Conservation (phyloP, 2,888 invertebrate species). For the Gortyna flavago region DNA sequence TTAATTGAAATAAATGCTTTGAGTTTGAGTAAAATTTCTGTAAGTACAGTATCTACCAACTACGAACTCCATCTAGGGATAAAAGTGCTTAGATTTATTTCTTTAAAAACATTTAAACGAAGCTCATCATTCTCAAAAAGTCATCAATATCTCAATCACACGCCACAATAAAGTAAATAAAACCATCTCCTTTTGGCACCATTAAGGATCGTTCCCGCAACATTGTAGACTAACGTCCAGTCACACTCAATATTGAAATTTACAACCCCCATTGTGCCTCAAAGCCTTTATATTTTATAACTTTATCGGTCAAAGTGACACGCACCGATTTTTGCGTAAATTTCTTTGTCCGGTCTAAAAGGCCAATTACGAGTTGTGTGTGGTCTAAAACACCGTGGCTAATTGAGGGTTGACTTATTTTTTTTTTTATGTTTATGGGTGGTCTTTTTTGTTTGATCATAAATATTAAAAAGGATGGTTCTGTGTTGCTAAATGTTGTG, state of each 20-base stretch:
- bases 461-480: conserved; percentile 31
- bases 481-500: conserved; percentile 44
- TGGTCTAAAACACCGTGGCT: conserved; percentile 69
- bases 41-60: no score
- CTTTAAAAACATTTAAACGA: background rate
- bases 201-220: conserved; percentile 74
- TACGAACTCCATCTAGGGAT: no score
- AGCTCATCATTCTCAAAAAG: background rate
- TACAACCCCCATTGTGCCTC: conserved; percentile 80
- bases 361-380: conserved; percentile 70
- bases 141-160: conserved; percentile 42
- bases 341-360: conserved; percentile 65
- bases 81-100: background rate
- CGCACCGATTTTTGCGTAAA: conserved; percentile 72
- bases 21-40: no score
- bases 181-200: conserved; percentile 50
- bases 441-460: conserved; percentile 53
- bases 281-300: conserved; percentile 78
- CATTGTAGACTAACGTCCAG: conserved; percentile 75
- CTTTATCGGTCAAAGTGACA: conserved; percentile 80
- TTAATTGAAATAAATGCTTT: no score
- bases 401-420: conserved; percentile 71
- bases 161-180: conserved; percentile 37
- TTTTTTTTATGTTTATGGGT: conserved; percentile 60
- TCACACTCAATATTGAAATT: conserved; percentile 84